phyloP scores from a whole-genome alignment of 64 coral and sea anemone species.

The Pocillopora damicornis region DNA sequence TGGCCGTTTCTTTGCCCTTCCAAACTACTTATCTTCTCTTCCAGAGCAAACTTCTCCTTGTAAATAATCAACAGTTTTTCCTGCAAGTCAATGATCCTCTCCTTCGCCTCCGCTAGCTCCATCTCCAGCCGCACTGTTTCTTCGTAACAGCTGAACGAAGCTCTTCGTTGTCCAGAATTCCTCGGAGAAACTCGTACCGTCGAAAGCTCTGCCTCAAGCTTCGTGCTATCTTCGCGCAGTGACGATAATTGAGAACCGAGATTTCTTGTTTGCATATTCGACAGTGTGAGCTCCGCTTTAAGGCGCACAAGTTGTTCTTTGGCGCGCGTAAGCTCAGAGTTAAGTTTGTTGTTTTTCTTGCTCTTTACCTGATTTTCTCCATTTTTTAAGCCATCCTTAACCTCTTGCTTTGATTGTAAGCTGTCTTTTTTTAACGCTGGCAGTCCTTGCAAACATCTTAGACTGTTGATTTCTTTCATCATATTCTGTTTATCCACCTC shows the following conservation, averaged over 20 bases:
- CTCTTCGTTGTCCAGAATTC: conserved; percentile 4
- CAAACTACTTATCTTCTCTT: conserved; percentile 50
- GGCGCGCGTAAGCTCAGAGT: conserved; percentile 62
- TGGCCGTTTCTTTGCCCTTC: conserved; percentile 53
- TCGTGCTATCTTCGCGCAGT: conserved; percentile 82
- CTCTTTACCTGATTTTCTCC: not conserved
- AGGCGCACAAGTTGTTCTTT: conserved; percentile 79
- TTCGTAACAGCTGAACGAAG: conserved; percentile 16
- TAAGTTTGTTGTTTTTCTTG: conserved; percentile 63
- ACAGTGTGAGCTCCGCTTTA: conserved; percentile 77
- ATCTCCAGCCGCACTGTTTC: conserved; percentile 55
- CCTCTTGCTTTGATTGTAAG: not conserved
- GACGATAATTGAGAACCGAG: conserved; percentile 74
- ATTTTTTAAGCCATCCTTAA: not conserved
- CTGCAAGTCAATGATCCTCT: conserved; percentile 75
- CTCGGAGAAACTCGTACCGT: conserved; percentile 51
- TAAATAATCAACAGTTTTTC: conserved; percentile 57
- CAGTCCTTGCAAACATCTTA: conserved; percentile 27
- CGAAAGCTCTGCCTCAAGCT: conserved; percentile 73
- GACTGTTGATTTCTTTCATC: conserved; percentile 34
- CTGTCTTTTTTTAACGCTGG: not conserved
- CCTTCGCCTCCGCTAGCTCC: conserved; percentile 67
- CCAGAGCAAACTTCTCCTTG: conserved; percentile 58
- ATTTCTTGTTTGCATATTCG: conserved; percentile 80
- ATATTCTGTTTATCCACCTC: conserved; percentile 27